Evolutionary conservation across 2,888 invertebrate species (phyloP).

Genomic region (Hypena proboscidalis): DNA sequence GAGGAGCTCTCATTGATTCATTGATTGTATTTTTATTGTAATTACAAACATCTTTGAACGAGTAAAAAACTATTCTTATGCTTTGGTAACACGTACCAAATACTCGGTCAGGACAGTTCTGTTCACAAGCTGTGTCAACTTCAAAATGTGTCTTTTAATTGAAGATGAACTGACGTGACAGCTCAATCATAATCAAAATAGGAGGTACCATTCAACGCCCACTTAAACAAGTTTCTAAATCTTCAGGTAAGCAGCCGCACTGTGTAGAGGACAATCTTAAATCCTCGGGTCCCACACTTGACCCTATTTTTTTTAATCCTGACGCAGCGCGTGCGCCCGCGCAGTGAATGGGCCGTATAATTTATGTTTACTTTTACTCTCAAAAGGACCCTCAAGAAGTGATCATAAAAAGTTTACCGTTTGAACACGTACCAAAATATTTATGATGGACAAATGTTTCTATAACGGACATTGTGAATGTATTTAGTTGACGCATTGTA

Average conservation of each 20-base stretch:
- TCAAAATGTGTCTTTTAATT: not conserved
- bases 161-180: conserved; percentile 6
- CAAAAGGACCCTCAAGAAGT: conserved; percentile 68
- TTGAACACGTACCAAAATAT: conserved; percentile 61
- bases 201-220: conserved; percentile 1
- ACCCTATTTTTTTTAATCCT: conserved; percentile 49
- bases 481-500: conserved; percentile 56
- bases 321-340: conserved; percentile 62
- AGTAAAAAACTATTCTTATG: too few relatives aligned
- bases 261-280: conserved; percentile 48
- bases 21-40: too few relatives aligned
- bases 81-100: too few relatives aligned
- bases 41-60: too few relatives aligned
- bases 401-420: conserved; percentile 65
- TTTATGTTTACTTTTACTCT: conserved; percentile 79
- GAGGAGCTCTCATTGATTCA: too few relatives aligned
- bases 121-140: too few relatives aligned
- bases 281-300: conserved; percentile 46
- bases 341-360: conserved; percentile 74
- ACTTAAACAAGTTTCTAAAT: conserved; percentile 30
- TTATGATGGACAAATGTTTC: conserved; percentile 66
- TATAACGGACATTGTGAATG: conserved; percentile 48
- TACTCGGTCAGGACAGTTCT: too few relatives aligned
- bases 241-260: conserved; percentile 38
- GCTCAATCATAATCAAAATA: conserved; percentile 9